Evolutionary conservation across 2,797 vertebrate genomes (phyloP).

Genomic region (Menidia menidia): DNA sequence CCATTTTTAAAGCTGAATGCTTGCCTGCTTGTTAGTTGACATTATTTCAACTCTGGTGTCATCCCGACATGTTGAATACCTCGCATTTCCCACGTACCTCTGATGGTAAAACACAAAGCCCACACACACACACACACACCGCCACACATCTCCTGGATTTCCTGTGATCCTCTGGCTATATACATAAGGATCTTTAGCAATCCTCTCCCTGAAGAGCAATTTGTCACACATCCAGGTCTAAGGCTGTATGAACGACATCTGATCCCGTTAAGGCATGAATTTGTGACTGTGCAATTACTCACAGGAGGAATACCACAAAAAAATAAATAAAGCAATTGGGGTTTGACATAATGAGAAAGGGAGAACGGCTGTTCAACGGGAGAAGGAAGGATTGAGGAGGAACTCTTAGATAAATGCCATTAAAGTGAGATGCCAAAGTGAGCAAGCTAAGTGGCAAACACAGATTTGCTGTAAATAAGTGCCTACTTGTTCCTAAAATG

Average conservation of each 20-base stretch:
- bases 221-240: constrained; percentile 28
- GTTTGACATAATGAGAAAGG: constrained; percentile 34
- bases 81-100: neutral
- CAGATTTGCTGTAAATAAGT: constrained; percentile 64
- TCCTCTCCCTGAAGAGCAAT: constrained; percentile 23
- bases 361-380: constrained; percentile 12
- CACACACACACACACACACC: too few species aligned
- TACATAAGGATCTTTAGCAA: constrained; percentile 32
- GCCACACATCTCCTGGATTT: constrained; percentile 15
- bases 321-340: constrained; percentile 10
- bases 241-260: constrained; percentile 23
- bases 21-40: constrained; percentile 16
- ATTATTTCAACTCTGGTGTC: constrained; percentile 16
- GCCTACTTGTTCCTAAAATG: constrained; percentile 57
- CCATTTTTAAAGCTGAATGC: too few species aligned
- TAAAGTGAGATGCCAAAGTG: constrained; percentile 13
- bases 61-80: constrained; percentile 30
- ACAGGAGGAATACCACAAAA: constrained; percentile 15
- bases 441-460: constrained; percentile 47
- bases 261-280: constrained; percentile 34
- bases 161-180: constrained; percentile 3
- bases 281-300: constrained; percentile 36
- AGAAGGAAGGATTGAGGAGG: neutral
- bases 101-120: constrained; percentile 6
- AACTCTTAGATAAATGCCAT: constrained; percentile 28